Base-by-base conservation (phyloP, 2,113 vertebrate genomes). In the Microtus pennsylvanicus region DNA sequence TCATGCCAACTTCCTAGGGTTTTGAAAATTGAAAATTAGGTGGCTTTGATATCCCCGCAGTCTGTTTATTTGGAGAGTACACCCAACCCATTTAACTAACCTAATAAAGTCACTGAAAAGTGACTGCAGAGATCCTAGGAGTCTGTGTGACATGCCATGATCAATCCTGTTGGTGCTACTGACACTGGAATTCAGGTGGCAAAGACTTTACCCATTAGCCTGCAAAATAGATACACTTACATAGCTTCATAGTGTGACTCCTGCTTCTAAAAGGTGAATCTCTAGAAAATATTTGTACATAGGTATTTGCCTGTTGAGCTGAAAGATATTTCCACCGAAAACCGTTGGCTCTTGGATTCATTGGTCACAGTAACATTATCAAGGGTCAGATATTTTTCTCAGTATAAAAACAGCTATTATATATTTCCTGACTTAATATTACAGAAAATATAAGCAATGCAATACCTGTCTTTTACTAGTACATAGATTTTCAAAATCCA, bases 1-100 rank as follows among this genome's bases (percentile, higher is more conserved):
- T 85, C 30, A 85, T 30, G 67, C 24, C 67, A 93, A 81, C 38
- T 58, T 94, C 92, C 26, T 55, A 81, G n/a, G 70, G 67, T 80
- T 94, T 94, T 17, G 65, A 58, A 96, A 50, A 52, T 87, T 89
- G 45, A 89, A 95, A 96, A 91, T 78, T 33, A 78, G 47, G 24
- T 89, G 38, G 12, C 50, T 82, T 88, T 67, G 28, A 74, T 72
- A 86, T 47, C n/a, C 76, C 89, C 6, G 7, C 0, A 89, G 12
- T 75, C 38, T 89, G 22, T 10, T 85, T 75, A 30, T 74, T 92
- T 85, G 50, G 72, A 76, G 47, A 85, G 72, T 19, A 81, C 5
- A 14, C 89, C 3, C 63, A 28, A 35, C 30, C 47, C 30, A 5
- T 61, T 13, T 86, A 85, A 81, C 10, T 81, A 95, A 87, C 10